These are phyloP conservation scores for Xestia ashworthii DNA, from an alignment of 2,888 invertebrate species.

Conservation along the genomic window DNA sequence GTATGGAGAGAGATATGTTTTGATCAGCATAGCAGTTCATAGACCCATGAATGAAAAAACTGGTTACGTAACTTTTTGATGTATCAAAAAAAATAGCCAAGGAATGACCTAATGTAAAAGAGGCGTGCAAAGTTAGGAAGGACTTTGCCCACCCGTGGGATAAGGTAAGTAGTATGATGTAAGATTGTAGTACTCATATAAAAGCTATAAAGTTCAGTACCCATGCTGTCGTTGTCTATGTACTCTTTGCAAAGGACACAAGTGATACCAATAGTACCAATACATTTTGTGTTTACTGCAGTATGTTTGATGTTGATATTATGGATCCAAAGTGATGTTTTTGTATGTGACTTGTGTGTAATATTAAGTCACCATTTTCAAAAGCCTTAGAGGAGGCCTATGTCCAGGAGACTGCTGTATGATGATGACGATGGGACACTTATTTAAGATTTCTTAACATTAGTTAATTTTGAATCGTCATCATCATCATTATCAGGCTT, in stretches of 20 bases:
- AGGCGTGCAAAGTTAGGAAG: neutral
- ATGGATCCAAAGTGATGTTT: neutral
- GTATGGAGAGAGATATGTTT: conserved; percentile 63
- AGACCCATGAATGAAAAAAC: conserved; percentile 58
- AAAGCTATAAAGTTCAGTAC: neutral
- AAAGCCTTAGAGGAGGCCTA: neutral
- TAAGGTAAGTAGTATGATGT: neutral
- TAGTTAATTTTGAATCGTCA: neutral
- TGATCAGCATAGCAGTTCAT: conserved; percentile 65
- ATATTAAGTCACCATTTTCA: neutral
- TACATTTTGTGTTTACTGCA: neutral
- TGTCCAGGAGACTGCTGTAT: no score
- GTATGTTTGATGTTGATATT: neutral
- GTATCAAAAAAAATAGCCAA: neutral
- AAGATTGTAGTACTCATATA: neutral
- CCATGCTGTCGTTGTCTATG: neutral
- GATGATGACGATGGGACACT: neutral
- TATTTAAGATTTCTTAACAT: neutral
- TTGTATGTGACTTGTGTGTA: neutral
- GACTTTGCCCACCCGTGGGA: neutral
- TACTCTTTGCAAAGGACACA: neutral
- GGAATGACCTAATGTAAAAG: conserved; percentile 13
- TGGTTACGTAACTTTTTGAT: conserved; percentile 13
- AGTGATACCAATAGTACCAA: neutral
- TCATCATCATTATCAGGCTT: neutral